phyloP scores from a whole-genome alignment of 2,113 vertebrate species.

The Haemorhous mexicanus region DNA sequence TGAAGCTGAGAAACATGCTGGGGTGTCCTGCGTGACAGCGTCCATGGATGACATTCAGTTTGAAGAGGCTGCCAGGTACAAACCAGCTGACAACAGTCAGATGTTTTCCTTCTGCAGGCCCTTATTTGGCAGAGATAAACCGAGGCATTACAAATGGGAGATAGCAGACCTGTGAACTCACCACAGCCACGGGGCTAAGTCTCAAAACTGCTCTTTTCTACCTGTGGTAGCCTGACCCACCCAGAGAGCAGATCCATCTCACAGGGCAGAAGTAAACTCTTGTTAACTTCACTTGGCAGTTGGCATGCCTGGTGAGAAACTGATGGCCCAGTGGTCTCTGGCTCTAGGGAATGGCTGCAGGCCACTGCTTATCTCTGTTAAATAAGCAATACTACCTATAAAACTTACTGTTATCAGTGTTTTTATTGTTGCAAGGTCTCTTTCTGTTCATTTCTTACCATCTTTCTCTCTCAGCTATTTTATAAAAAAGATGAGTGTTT shows the following conservation, averaged over 20 bases:
- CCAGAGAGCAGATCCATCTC: background rate
- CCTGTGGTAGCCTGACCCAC: background rate
- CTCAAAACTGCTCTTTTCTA: background rate
- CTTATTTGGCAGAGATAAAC: background rate
- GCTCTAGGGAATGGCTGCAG: background rate
- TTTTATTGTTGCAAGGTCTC: background rate
- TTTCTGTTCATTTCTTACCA: background rate
- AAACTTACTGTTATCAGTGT: background rate
- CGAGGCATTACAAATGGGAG: background rate
- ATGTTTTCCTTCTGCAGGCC: background rate
- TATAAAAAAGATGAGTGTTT: background rate
- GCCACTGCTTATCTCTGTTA: background rate
- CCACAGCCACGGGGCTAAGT: background rate
- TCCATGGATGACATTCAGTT: slow-evolving; percentile 84
- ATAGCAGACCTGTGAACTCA: background rate
- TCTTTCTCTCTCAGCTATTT: background rate
- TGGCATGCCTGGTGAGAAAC: background rate
- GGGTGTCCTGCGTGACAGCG: slow-evolving; percentile 76
- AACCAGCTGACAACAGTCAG: background rate
- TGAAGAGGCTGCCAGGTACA: slow-evolving; percentile 77
- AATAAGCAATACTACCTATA: background rate
- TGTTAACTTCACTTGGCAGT: background rate
- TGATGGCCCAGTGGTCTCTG: background rate
- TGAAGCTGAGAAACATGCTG: slow-evolving; percentile 82
- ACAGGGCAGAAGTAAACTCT: background rate